Evolutionary conservation across 2,888 invertebrate genomes (phyloP).

Genomic region (Zaprionus bogoriensis): DNA sequence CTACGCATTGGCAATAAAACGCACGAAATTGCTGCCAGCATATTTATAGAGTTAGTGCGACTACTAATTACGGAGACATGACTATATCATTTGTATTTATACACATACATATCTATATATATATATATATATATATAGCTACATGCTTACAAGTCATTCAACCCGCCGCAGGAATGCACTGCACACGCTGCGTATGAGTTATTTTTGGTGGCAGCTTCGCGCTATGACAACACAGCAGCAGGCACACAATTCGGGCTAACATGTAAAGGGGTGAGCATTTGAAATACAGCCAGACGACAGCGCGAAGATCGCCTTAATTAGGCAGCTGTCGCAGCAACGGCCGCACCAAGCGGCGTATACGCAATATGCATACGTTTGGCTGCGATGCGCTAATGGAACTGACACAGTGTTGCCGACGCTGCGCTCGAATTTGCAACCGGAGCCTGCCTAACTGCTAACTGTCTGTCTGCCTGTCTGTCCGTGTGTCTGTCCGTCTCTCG

Average conservation of each 20-base stretch:
- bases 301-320: constrained; percentile 52
- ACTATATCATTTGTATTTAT: constrained; percentile 16
- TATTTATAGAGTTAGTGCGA: not conserved
- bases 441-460: not conserved
- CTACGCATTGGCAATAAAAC: constrained; percentile 16
- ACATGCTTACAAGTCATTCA: constrained; percentile 49
- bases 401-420: constrained; percentile 4
- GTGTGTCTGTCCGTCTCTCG: too few species aligned
- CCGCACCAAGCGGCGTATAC: constrained; percentile 35
- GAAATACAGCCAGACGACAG: constrained; percentile 2
- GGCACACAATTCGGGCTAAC: constrained; percentile 2
- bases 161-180: constrained; percentile 27
- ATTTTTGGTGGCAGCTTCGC: constrained; percentile 39
- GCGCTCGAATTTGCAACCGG: constrained; percentile 5
- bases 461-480: not conserved
- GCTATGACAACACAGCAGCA: constrained; percentile 26
- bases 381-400: constrained; percentile 1
- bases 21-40: not conserved
- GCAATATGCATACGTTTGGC: constrained; percentile 17
- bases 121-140: constrained; percentile 8
- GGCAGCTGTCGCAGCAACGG: constrained; percentile 55
- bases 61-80: not conserved
- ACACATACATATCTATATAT: not conserved
- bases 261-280: not conserved
- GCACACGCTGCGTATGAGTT: constrained; percentile 56